Evolutionary conservation across 2,888 invertebrate genomes (phyloP).

Genomic region (Gastrophysa polygoni): DNA sequence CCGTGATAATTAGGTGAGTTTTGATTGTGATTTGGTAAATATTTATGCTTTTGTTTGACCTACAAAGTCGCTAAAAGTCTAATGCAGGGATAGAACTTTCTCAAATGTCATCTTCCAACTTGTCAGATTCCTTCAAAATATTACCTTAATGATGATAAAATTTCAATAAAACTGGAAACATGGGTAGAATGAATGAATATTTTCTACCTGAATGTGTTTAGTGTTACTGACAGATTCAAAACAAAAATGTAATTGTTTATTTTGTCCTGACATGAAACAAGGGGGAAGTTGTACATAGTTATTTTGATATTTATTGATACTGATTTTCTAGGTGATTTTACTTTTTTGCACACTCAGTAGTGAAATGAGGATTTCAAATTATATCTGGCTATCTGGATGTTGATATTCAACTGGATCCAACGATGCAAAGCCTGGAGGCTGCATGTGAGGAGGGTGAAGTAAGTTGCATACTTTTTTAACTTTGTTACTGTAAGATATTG

Average conservation of each 20-base stretch:
- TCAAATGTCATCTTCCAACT: conserved; percentile 44
- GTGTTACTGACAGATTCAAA: not conserved
- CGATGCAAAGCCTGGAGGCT: conserved; percentile 71
- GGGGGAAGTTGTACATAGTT: not conserved
- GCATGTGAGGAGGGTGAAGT: conserved; percentile 72
- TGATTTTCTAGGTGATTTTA: conserved; percentile 16
- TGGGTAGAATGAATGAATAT: not conserved
- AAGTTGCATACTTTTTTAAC: conserved; percentile 48
- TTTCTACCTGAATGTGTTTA: not conserved
- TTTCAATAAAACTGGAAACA: not conserved
- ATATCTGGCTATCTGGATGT: conserved; percentile 58
- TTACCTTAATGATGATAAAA: conserved; percentile 6
- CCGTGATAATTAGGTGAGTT: conserved; percentile 44
- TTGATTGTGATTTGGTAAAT: conserved; percentile 22
- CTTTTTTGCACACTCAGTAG: conserved; percentile 12
- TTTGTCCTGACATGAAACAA: not conserved
- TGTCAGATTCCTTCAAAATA: conserved; percentile 48
- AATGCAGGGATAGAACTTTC: conserved; percentile 40
- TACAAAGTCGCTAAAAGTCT: conserved; percentile 38
- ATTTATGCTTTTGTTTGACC: conserved; percentile 40
- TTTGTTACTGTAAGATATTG: not conserved
- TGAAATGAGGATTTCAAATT: conserved; percentile 24
- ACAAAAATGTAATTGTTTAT: not conserved
- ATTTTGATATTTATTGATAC: conserved; percentile 9
- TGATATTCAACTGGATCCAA: conserved; percentile 57